These are phyloP conservation scores for Caenorhabditis sp. DNA, from an alignment of 2,888 invertebrate genomes.

Conservation along the genomic window DNA sequence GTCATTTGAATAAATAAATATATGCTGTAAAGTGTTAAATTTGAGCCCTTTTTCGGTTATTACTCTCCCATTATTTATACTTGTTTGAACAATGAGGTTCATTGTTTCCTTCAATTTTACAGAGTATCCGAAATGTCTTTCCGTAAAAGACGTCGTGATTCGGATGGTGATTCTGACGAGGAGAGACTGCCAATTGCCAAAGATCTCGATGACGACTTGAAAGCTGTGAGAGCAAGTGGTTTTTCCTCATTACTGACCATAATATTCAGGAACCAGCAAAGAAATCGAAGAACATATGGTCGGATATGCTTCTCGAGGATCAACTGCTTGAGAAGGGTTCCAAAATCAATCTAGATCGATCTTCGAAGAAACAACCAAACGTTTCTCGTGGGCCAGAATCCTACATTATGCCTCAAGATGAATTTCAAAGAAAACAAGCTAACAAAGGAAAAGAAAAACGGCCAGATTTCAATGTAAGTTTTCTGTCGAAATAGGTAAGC, in stretches of 20 bases:
- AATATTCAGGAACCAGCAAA: constrained; percentile 53
- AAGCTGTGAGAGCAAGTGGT: constrained; percentile 10
- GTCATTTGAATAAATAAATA: constrained; percentile 47
- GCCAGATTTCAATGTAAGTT: constrained; percentile 11
- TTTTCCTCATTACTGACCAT: neutral
- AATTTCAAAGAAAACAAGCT: constrained; percentile 33
- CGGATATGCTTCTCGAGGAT: constrained; percentile 66
- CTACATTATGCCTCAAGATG: constrained; percentile 53
- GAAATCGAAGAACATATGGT: constrained; percentile 61
- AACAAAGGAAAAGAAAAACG: constrained; percentile 26
- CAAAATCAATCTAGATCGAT: constrained; percentile 50
- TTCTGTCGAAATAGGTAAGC: neutral
- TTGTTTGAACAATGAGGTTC: neutral
- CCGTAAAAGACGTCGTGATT: constrained; percentile 55
- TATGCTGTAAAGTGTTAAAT: neutral
- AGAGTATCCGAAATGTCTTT: constrained; percentile 38
- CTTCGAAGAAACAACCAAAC: constrained; percentile 30
- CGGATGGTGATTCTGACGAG: constrained; percentile 63
- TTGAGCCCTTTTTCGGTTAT: neutral
- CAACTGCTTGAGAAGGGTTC: constrained; percentile 59
- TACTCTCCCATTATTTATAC: neutral
- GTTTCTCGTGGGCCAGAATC: constrained; percentile 60
- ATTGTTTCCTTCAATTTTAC: neutral
- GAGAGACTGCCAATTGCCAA: constrained; percentile 27
- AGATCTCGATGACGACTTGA: constrained; percentile 48